Percentiles rank a stretch among this genome's conserved stretches.
Conservation (phyloP, 1,140 invertebrate species). For the Drosophila suzukii region DNA sequence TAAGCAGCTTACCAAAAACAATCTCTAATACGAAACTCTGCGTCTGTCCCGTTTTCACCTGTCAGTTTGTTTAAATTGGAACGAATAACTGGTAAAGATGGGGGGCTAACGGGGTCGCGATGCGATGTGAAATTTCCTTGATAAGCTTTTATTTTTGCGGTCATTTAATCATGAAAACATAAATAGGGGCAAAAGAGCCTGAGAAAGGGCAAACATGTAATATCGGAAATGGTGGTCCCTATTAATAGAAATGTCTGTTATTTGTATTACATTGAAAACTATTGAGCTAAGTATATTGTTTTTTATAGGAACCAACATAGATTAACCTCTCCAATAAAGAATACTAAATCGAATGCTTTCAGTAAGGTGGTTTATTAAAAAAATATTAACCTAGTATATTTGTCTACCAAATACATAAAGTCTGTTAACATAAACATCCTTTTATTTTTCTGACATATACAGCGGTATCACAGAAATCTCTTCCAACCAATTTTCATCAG, state of each 20-base stretch:
- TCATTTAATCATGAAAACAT: constrained; percentile 45
- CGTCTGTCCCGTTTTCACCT: constrained; percentile 5
- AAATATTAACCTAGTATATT: no score
- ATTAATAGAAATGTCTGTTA: neutral
- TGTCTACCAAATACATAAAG: no score
- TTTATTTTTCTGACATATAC: no score
- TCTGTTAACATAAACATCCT: no score
- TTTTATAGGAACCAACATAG: no score
- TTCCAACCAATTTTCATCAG: no score
- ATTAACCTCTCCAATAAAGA: no score
- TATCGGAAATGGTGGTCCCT: neutral
- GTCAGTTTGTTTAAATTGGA: constrained; percentile 39
- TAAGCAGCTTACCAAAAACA: constrained; percentile 58
- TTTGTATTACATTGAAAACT: no score
- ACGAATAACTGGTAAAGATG: constrained; percentile 8
- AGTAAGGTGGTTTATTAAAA: no score
- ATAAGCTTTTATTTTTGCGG: constrained; percentile 44
- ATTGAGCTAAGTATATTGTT: no score
- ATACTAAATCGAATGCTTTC: no score
- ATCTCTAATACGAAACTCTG: constrained; percentile 35
- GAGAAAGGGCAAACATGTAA: neutral
- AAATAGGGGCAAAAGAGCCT: neutral
- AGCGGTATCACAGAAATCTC: no score
- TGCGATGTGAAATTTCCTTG: constrained; percentile 33
- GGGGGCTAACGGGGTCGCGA: neutral